Percentiles rank a stretch among this genome's conserved stretches.
Evolutionary conservation across 2,888 invertebrate species (phyloP).

Genomic region (Nephrotoma flavescens): DNA sequence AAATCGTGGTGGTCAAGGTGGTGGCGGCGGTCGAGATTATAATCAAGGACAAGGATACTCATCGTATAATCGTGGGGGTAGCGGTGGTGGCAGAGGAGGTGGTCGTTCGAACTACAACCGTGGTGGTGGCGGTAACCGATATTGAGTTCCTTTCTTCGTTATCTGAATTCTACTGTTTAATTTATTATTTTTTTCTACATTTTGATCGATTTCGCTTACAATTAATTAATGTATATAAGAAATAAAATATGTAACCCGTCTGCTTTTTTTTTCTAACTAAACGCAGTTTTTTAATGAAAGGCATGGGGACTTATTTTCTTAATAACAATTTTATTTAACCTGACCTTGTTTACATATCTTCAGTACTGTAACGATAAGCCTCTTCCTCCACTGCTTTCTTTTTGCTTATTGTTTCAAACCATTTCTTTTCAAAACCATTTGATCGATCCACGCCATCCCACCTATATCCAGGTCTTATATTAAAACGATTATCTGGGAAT

Average conservation of each 20-base stretch:
- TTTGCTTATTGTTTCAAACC: constrained; percentile 63
- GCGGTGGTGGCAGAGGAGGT: constrained; percentile 12
- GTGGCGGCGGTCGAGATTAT: constrained; percentile 11
- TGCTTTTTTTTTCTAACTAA: not conserved
- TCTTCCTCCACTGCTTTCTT: constrained; percentile 66
- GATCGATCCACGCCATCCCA: constrained; percentile 99
- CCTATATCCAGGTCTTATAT: constrained; percentile 81
- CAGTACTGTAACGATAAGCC: constrained; percentile 86
- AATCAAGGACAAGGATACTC: constrained; percentile 10
- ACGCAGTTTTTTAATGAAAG: constrained; percentile 8
- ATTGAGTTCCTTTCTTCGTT: not conserved
- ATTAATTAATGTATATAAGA: not conserved
- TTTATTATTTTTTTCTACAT: not conserved
- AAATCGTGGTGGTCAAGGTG: constrained; percentile 13
- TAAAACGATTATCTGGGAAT: constrained; percentile 82
- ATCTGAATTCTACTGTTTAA: not conserved
- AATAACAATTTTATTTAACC: not conserved
- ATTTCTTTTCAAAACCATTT: constrained; percentile 87
- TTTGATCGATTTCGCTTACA: not conserved
- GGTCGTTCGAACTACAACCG: constrained; percentile 13
- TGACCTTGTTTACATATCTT: constrained; percentile 62
- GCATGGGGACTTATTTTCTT: not conserved
- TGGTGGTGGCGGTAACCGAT: constrained; percentile 10
- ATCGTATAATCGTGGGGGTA: not conserved
- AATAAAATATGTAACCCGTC: not conserved